Evolutionary conservation across 2,113 vertebrate species (phyloP), one percentile per base, ranked within the genome.

Genomic region (Sardina pilchardus): DNA sequence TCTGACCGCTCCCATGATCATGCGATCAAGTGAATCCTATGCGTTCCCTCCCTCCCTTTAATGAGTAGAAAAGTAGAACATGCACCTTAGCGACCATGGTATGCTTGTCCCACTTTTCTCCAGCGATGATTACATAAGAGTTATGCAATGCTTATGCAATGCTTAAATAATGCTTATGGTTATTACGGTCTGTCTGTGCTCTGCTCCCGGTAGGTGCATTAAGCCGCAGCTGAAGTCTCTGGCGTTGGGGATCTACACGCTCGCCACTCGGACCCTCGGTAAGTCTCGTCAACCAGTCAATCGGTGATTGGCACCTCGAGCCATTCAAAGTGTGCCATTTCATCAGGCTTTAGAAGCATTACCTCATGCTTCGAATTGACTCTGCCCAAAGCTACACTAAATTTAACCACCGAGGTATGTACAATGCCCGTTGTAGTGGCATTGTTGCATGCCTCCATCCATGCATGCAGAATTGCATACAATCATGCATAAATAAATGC

Each of bases 141-240:
- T 71, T 71, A 71, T 71, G 30, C 63, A 71, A 30, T 71, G 59
- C 24, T 24, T 63, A n/a, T 63, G 21, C 59, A 63, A 24, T 63
- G 59, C 59, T 63, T 26, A 63, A n/a, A 24, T 24, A 63, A 24
- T 63, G 63, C 63, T 30, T 71, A 30, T 71, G 63, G 34, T 71
- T 3, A 71, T 71, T 12, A 16, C 9, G 9, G 26, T 34, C 8
- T 89, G 8, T 14, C 53, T 19, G 21, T 26, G 16, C 34, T 83
- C 16, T 24, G 26, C 67, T 9, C n/a, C n/a, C 67, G 26, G 2
- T 63, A 98, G 98, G 86, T 97, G 96, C 82, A 97, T 96, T 91
- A 96, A 95, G 30, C 97, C 97, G 53, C 96, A 98, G 80, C 91
- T 99, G 56, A 99, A 98, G 91, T 97, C 96, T 4, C 95, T 99